Evolutionary conservation across 37 sponge, comb jelly and placozoan species (phyloP), one percentile per base, ranked within the genome.

Genomic region (Aphrocallistes beatrix): DNA sequence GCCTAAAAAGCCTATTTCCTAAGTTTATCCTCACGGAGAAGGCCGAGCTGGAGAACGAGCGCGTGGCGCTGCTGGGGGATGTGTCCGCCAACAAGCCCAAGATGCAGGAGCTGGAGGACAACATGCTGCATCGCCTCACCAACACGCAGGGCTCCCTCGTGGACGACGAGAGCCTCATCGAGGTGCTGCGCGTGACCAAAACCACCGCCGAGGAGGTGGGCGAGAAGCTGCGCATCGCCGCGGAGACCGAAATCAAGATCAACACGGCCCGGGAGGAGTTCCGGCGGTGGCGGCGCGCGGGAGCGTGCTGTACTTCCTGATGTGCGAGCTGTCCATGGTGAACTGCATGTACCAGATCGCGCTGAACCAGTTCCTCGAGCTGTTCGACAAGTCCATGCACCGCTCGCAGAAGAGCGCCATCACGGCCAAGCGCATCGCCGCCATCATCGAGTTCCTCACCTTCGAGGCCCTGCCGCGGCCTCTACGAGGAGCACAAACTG

Each of bases 331-430:
- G 99, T 95, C 96, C 28, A 87, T 99, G 93, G 99, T 99, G 23
- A 95, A 99, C 51, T 87, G 87, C 51, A 99, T 99, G 99, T 99
- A 99, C 90, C 99, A 99, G 91, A 99, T 96, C 19, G 94, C 99
- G 9, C 88, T 99, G 37, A 88, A 88, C 50, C 99, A 99, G 94
- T 99, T 99, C 82, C 87, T 99, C 84, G 92, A 85, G 36, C 90
- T 96, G 48, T 99, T 99, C 85, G 99, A 95, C 88, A 48, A 91
- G 84, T 95, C 96, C 51, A 93, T 98, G 95, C 85, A 85, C 0
- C 92, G 93, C 28, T 99, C 99, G 25, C 90, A 87, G 82, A 99
- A 95, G 81, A 96, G 96, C 82, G 96, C 99, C n/a, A 90, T 99
- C 91, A 99, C 99, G 13, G 82, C 90, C 0, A 99, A 99, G 89